Evolutionary conservation across 1,140 invertebrate species (phyloP).

Genomic region (Pristionchus pacificus): DNA sequence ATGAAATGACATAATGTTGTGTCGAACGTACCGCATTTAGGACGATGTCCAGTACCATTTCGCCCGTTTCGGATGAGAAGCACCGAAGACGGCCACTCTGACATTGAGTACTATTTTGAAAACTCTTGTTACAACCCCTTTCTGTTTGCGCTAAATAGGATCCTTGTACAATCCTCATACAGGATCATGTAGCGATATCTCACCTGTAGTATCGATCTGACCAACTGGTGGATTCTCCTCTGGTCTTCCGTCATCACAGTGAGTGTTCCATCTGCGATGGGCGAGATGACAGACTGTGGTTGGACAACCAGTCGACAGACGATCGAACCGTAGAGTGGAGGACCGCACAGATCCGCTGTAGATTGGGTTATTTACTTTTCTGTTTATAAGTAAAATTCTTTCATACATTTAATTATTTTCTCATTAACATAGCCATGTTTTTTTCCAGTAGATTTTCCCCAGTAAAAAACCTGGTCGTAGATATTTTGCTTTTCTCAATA

Average conservation of each 20-base stretch:
- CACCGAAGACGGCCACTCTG: not conserved
- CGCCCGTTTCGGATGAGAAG: not conserved
- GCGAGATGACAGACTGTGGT: slow-evolving; percentile 22
- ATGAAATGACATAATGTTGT: no score
- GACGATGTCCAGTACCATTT: not conserved
- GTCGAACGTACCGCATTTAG: not conserved
- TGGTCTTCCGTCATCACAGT: slow-evolving; percentile 19
- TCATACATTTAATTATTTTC: no score
- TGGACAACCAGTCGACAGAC: slow-evolving; percentile 29
- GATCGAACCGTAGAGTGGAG: slow-evolving; percentile 29
- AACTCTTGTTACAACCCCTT: not conserved
- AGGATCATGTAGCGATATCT: no score
- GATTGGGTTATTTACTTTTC: not conserved
- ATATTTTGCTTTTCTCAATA: no score
- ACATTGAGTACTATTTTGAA: not conserved
- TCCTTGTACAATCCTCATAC: no score
- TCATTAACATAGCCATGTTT: no score
- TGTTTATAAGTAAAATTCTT: no score
- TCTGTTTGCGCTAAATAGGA: no score
- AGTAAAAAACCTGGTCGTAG: no score
- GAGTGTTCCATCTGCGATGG: slow-evolving; percentile 22
- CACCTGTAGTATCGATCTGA: slow-evolving; percentile 15
- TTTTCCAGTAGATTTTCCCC: no score
- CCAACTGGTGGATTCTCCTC: slow-evolving; percentile 2
- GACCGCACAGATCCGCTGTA: slow-evolving; percentile 27